A percentile compares a stretch with the other conserved stretches of the same genome.
These are phyloP conservation scores for Limenitis camilla DNA, from an alignment of 2,888 invertebrate species.

Conservation along the genomic window DNA sequence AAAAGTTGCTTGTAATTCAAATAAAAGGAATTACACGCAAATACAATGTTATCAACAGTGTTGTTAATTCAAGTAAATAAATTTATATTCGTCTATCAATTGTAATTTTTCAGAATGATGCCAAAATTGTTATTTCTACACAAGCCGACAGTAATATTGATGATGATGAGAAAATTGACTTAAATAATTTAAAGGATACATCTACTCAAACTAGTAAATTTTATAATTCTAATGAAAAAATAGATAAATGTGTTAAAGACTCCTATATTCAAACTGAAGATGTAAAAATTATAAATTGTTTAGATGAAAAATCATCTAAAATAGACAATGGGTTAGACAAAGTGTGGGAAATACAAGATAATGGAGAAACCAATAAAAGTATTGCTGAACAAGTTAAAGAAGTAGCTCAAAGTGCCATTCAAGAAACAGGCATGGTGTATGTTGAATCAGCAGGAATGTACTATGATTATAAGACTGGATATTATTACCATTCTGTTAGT, in stretches of 20 bases:
- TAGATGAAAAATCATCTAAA: conserved; percentile 11
- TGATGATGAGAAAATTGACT: no score
- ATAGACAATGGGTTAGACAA: conserved; percentile 16
- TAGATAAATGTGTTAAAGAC: conserved; percentile 10
- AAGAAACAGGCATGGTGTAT: conserved; percentile 86
- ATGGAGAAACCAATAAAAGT: conserved; percentile 50
- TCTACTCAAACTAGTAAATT: no score
- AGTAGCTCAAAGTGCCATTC: conserved; percentile 82
- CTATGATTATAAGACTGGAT: conserved; percentile 90
- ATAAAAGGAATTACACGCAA: no score
- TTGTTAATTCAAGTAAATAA: no score
- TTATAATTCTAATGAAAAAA: no score
- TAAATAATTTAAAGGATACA: no score
- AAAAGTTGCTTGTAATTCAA: no score
- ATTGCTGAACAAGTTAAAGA: conserved; percentile 85
- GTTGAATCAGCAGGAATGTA: conserved; percentile 91
- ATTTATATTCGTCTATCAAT: no score
- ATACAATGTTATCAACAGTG: no score
- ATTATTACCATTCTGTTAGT: conserved; percentile 91
- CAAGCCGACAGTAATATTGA: no score
- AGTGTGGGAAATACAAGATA: conserved; percentile 41
- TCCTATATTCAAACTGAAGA: conserved; percentile 35
- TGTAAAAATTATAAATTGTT: conserved; percentile 6
- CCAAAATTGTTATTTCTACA: no score
- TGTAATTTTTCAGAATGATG: no score